These are phyloP conservation scores for Hermaeophaga mercurialis DNA, from an alignment of 2,888 invertebrate genomes.

Conservation along the genomic window DNA sequence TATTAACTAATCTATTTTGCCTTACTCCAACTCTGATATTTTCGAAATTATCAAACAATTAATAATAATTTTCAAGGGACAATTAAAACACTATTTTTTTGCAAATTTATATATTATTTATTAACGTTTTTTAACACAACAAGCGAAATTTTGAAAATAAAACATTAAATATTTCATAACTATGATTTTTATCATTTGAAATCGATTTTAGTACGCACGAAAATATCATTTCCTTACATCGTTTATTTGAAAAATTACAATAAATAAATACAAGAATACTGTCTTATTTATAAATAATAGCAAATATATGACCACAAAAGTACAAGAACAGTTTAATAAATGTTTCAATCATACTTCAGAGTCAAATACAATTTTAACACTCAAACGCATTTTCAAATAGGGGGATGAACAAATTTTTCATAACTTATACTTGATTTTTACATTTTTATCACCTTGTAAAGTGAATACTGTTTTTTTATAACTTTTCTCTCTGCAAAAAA, in stretches of 20 bases:
- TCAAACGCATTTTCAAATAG: too few relatives aligned
- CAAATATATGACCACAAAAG: not conserved
- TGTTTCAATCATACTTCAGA: conserved; percentile 15
- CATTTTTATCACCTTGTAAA: too few relatives aligned
- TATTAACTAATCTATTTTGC: too few relatives aligned
- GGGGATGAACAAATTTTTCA: not conserved
- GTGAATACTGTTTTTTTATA: too few relatives aligned
- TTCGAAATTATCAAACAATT: too few relatives aligned
- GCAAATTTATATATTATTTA: not conserved
- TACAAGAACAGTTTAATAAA: conserved; percentile 18
- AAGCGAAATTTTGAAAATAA: not conserved
- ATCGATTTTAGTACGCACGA: not conserved
- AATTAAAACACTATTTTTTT: not conserved
- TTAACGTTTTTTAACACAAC: conserved; percentile 3
- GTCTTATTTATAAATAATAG: not conserved
- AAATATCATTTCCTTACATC: too few relatives aligned
- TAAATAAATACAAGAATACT: not conserved
- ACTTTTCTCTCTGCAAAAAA: too few relatives aligned
- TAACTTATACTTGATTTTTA: not conserved
- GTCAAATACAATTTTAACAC: too few relatives aligned
- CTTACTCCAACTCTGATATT: too few relatives aligned
- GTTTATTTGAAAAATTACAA: too few relatives aligned
- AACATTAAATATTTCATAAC: not conserved
- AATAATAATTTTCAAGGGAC: too few relatives aligned
- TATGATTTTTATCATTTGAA: too few relatives aligned